Conservation (phyloP, 2,797 vertebrate species). For the Pseudotriccus pelzelni region DNA sequence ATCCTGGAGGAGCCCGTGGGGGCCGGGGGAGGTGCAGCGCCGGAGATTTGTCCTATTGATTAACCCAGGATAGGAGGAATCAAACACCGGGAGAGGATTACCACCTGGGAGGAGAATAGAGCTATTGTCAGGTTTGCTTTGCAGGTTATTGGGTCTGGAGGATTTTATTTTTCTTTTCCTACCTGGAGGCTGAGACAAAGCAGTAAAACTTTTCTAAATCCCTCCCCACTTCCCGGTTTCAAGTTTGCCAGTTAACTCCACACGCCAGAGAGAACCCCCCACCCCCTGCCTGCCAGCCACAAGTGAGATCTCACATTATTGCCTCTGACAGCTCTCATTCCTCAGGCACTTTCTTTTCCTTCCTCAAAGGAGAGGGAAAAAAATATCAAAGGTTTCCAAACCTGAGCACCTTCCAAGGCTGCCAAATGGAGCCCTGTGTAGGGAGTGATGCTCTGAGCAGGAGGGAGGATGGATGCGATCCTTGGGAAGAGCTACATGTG, state of each 20-base stretch:
- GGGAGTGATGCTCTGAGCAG: not conserved
- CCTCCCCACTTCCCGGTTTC: not conserved
- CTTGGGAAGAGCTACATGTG: not conserved
- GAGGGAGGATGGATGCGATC: not conserved
- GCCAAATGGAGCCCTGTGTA: not conserved
- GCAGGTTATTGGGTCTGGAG: not conserved
- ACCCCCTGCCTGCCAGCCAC: not conserved
- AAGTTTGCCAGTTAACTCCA: not conserved
- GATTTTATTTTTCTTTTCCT: not conserved
- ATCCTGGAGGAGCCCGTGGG: conserved; percentile 17
- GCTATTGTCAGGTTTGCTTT: not conserved
- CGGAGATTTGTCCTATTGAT: conserved; percentile 63
- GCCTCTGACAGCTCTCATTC: conserved; percentile 39
- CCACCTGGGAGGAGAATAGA: not conserved
- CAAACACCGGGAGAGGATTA: not conserved
- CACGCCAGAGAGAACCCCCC: not conserved
- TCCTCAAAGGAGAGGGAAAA: not conserved
- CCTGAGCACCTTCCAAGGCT: not conserved
- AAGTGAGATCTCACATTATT: conserved; percentile 31
- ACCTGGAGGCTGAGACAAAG: not conserved
- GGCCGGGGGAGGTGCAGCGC: not conserved
- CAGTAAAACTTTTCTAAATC: not conserved
- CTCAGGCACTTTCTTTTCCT: conserved; percentile 37
- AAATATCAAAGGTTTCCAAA: conserved; percentile 14
- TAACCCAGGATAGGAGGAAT: not conserved